Conservation (phyloP, 2,113 vertebrate genomes). For the Paralichthys olivaceus region DNA sequence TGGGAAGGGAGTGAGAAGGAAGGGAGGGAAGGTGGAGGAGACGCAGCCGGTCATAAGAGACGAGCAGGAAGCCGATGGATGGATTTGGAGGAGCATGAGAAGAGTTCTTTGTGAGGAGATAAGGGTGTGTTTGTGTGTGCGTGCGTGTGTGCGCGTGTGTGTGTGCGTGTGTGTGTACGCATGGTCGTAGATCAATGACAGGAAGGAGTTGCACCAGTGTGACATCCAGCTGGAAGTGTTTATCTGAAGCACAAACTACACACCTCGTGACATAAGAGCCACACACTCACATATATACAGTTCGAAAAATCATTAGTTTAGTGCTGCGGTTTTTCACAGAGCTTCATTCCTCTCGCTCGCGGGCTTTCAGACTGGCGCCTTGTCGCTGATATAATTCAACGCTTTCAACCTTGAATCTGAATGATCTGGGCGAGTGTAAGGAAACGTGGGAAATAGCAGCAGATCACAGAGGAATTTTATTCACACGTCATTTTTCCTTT, state of each 20-base stretch:
- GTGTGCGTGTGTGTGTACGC: slow-evolving; percentile 9
- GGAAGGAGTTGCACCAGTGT: slow-evolving; percentile 18
- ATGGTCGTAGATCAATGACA: slow-evolving; percentile 27
- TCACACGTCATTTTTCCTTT: slow-evolving; percentile 17
- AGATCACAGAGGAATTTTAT: slow-evolving; percentile 41
- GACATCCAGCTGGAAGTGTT: slow-evolving; percentile 55
- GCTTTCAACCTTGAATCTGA: slow-evolving; percentile 34
- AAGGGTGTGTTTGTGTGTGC: slow-evolving; percentile 15
- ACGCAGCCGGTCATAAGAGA: slow-evolving; percentile 49
- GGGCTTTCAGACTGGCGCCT: slow-evolving; percentile 1
- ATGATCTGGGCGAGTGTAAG: slow-evolving; percentile 11
- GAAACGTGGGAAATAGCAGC: slow-evolving; percentile 33
- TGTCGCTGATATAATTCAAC: slow-evolving; percentile 52
- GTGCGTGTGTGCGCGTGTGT: slow-evolving; percentile 12
- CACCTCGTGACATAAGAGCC: slow-evolving; percentile 30
- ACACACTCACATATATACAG: neutral
- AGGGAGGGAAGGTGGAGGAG: slow-evolving; percentile 62
- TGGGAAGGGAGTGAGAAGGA: slow-evolving; percentile 55
- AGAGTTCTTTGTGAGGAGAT: slow-evolving; percentile 42
- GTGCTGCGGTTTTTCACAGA: neutral
- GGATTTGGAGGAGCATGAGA: slow-evolving; percentile 31
- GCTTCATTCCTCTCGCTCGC: slow-evolving; percentile 10
- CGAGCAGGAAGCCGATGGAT: slow-evolving; percentile 62
- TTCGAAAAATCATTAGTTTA: slow-evolving; percentile 9
- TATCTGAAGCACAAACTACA: slow-evolving; percentile 20